Evolutionary conservation across 2,113 vertebrate genomes (phyloP), one percentile per base, ranked within the genome.

Genomic region (Indicator indicator): DNA sequence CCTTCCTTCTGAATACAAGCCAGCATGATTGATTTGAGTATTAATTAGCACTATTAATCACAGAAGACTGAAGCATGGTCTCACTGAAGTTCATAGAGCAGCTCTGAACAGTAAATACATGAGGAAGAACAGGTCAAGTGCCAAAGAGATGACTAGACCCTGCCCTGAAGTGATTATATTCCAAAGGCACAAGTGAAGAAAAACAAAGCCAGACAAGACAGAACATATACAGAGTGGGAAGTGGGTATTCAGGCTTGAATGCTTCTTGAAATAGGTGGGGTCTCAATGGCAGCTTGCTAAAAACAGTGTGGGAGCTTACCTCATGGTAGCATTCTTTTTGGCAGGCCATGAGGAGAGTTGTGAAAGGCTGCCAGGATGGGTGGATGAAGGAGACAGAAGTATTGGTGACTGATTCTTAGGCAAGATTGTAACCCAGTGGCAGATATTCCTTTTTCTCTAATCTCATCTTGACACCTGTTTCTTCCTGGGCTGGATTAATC

Each of bases 151-250:
- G 91, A 96, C 95, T 46, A 42, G 94, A 94, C 56, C 91, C 78
- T 96, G 94, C 94, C 95, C 95, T 85, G 89, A 9, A 96, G 95
- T 77, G 85, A 88, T 92, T 88, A 33, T 95, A 75, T 89, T 93
- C 94, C 85, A 88, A 77, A 95, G 87, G 74, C 83, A 79, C 89
- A 92, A 72, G 87, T 88, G 71, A 92, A 93, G 86, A 88, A 92
- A 77, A 93, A 89, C 86, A 83, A 79, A 75, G 18, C n/a, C 73
- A 90, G 94, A 42, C 95, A 95, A 95, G 91, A 94, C 90, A 75
- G 76, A 90, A 93, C 94, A 93, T 36, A 96, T 95, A 76, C 79
- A n/a, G 80, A 95, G 91, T 95, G 90, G 94, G 94, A 96, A 97
- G 88, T 96, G 95, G 93, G 88, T 83, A 88, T 86, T 95, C 62